Conservation (phyloP, 2,797 vertebrate species). For the Sparidentex hasta region DNA sequence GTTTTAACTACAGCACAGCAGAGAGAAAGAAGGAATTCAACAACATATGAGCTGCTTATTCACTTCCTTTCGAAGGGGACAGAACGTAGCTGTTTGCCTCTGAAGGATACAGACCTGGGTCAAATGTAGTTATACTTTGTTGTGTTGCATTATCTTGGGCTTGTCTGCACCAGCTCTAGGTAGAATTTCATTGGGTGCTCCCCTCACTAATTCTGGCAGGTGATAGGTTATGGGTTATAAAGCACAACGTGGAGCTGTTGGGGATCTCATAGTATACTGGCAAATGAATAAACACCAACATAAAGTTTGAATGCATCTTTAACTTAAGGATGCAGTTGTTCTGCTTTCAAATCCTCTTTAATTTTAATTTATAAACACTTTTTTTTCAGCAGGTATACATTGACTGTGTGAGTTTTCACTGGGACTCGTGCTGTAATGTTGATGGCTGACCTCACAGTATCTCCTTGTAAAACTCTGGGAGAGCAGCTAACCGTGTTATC, state of each 20-base stretch:
- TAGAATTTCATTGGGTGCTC: constrained; percentile 3
- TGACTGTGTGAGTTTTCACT: neutral
- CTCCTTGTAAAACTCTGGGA: constrained; percentile 4
- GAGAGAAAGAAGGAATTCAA: constrained; percentile 36
- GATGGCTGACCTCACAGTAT: constrained; percentile 36
- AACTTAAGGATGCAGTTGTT: no score
- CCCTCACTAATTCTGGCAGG: neutral
- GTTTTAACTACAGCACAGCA: constrained; percentile 68
- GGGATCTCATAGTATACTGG: neutral
- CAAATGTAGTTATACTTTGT: constrained; percentile 28
- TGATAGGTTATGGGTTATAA: neutral
- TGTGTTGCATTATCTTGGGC: neutral
- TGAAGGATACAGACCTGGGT: constrained; percentile 11
- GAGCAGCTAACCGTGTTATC: constrained; percentile 47
- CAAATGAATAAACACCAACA: neutral
- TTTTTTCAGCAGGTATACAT: neutral
- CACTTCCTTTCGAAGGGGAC: constrained; percentile 23
- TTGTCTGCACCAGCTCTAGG: neutral
- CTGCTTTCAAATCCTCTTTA: neutral
- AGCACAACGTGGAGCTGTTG: neutral
- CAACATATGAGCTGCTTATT: constrained; percentile 49
- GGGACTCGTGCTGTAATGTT: neutral
- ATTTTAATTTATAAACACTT: neutral
- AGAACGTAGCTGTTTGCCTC: constrained; percentile 19
- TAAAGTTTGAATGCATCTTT: no score